phyloP scores from a whole-genome alignment of 2,888 invertebrate species.

The Agonopterix arenella region DNA sequence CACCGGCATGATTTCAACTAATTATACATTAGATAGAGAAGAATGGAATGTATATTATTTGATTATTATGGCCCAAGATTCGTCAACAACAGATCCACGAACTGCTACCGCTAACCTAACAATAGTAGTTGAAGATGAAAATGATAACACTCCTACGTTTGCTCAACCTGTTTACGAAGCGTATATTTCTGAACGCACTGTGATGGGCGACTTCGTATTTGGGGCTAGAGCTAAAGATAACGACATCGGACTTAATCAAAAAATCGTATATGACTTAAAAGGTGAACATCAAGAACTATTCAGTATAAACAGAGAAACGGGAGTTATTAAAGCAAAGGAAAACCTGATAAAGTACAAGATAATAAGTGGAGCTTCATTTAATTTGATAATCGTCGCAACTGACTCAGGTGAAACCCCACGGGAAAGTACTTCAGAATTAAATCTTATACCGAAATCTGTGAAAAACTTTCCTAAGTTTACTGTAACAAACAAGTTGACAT shows the following conservation, averaged over 20 bases:
- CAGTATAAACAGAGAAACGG: conserved; percentile 86
- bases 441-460: conserved; percentile 85
- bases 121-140: conserved; percentile 86
- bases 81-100: conserved; percentile 89
- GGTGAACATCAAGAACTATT: conserved; percentile 89
- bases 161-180: conserved; percentile 85
- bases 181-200: conserved; percentile 88
- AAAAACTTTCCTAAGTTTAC: conserved; percentile 89
- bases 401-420: conserved; percentile 85
- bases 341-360: conserved; percentile 77
- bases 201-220: conserved; percentile 90
- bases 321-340: conserved; percentile 89
- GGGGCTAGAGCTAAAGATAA: conserved; percentile 91
- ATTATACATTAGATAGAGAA: conserved; percentile 86
- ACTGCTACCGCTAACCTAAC: conserved; percentile 90
- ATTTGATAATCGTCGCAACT: conserved; percentile 85
- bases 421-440: conserved; percentile 85
- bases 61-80: conserved; percentile 92
- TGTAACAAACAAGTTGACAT: conserved; percentile 81
- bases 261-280: conserved; percentile 85
- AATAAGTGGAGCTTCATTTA: conserved; percentile 78
- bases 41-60: conserved; percentile 85
- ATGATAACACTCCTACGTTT: conserved; percentile 91
- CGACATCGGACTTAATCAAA: conserved; percentile 89
- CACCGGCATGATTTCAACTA: conserved; percentile 87